Evolutionary conservation across 2,797 vertebrate species (phyloP).

Genomic region (Remorina albescens): DNA sequence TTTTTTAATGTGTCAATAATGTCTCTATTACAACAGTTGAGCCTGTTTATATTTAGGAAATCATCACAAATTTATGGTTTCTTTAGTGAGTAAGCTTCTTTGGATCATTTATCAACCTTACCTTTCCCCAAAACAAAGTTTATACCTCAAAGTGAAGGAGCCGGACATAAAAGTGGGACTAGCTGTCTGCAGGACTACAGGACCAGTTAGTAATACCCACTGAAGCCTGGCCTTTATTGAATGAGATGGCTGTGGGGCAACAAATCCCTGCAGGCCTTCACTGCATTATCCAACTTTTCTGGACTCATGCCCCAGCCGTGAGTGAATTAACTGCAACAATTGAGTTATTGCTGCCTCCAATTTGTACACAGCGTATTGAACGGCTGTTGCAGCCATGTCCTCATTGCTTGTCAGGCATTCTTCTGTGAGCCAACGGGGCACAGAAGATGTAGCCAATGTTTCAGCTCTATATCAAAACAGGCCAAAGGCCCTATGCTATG

Average conservation of each 20-base stretch:
- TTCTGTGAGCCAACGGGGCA: conserved; percentile 65
- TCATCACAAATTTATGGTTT: neutral
- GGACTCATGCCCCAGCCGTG: conserved; percentile 79
- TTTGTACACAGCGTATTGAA: conserved; percentile 85
- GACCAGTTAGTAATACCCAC: conserved; percentile 80
- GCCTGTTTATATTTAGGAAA: neutral
- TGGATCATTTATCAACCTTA: conserved; percentile 58
- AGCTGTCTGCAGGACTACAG: conserved; percentile 78
- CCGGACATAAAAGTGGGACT: conserved; percentile 72
- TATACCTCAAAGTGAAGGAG: conserved; percentile 70
- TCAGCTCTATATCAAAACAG: conserved; percentile 42
- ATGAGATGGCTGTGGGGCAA: conserved; percentile 84
- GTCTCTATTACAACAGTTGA: neutral
- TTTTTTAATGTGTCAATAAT: too few species aligned
- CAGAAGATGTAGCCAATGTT: conserved; percentile 40
- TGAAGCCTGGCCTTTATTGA: conserved; percentile 82
- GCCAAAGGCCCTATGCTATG: conserved; percentile 29
- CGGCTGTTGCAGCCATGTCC: conserved; percentile 79
- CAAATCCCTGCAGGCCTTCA: conserved; percentile 84
- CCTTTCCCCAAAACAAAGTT: conserved; percentile 49
- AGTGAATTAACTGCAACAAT: conserved; percentile 87
- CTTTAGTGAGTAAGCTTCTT: conserved; percentile 10
- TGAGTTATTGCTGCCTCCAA: conserved; percentile 88
- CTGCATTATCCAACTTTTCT: conserved; percentile 86
- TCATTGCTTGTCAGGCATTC: conserved; percentile 66